Evolutionary conservation across 1,140 invertebrate genomes (phyloP).

Genomic region (Lepidurus packardi): DNA sequence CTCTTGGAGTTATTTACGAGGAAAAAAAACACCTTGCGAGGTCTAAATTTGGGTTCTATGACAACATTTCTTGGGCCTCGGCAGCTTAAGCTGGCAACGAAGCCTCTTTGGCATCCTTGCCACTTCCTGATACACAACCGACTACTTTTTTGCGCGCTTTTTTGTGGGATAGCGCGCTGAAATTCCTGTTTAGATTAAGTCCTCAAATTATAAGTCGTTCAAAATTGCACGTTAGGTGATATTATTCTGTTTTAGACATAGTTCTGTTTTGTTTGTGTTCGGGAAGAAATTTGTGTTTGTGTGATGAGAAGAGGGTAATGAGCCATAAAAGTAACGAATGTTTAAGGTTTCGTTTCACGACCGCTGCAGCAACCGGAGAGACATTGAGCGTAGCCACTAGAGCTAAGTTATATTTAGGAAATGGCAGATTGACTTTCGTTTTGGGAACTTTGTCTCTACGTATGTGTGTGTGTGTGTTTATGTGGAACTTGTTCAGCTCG

Average conservation of each 20-base stretch:
- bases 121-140: constrained; percentile 7
- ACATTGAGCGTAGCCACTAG: background rate
- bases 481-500: background rate
- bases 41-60: constrained; percentile 12
- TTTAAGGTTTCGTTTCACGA: background rate
- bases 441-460: background rate
- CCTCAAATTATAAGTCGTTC: background rate
- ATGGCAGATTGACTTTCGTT: background rate
- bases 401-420: constrained; percentile 20
- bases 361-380: background rate
- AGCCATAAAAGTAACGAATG: background rate
- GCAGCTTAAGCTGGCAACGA: background rate
- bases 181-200: no score
- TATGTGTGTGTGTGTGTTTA: background rate
- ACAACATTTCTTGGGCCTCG: background rate
- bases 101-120: background rate
- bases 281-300: background rate
- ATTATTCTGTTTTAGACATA: no score
- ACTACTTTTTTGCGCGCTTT: background rate
- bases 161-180: background rate
- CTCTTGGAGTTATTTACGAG: background rate
- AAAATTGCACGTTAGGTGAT: background rate
- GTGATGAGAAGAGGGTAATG: background rate
- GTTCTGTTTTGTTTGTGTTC: background rate
- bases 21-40: background rate